Evolutionary conservation across 2,797 vertebrate species (phyloP).

Genomic region (Pseudomugil gertrudae): DNA sequence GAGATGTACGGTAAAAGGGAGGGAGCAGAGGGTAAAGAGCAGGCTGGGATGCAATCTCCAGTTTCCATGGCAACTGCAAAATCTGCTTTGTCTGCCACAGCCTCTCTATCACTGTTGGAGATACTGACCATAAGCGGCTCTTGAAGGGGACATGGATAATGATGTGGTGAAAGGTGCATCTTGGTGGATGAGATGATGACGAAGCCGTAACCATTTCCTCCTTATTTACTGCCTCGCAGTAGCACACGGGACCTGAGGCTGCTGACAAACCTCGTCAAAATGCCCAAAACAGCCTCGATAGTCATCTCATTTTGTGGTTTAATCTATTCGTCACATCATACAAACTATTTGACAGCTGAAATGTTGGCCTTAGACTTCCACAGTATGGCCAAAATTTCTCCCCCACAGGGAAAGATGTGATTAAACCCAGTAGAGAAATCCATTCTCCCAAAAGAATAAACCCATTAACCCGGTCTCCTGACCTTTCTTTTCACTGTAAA

Average conservation of each 20-base stretch:
- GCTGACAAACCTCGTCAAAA: neutral
- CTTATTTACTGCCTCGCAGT: neutral
- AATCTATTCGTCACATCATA: neutral
- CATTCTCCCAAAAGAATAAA: neutral
- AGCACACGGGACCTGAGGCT: neutral
- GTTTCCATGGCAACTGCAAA: conserved; percentile 81
- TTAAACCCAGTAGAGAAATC: neutral
- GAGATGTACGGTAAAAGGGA: conserved; percentile 22
- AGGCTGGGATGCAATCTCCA: conserved; percentile 63
- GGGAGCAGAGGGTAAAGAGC: conserved; percentile 52
- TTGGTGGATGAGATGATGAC: conserved; percentile 25
- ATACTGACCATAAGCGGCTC: conserved; percentile 38
- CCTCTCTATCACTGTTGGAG: conserved; percentile 53
- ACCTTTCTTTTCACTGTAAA: neutral
- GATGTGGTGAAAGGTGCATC: conserved; percentile 31
- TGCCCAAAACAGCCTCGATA: neutral
- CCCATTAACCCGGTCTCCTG: neutral
- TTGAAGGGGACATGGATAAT: conserved; percentile 35
- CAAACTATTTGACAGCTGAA: neutral
- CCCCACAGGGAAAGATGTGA: neutral
- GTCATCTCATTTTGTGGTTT: no score
- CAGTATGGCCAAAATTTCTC: neutral
- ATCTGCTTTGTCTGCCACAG: conserved; percentile 72
- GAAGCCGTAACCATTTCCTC: conserved; percentile 8
- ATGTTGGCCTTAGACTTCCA: no score